phyloP scores from a whole-genome alignment of 2,797 vertebrate genomes.

The Varecia variegata region DNA sequence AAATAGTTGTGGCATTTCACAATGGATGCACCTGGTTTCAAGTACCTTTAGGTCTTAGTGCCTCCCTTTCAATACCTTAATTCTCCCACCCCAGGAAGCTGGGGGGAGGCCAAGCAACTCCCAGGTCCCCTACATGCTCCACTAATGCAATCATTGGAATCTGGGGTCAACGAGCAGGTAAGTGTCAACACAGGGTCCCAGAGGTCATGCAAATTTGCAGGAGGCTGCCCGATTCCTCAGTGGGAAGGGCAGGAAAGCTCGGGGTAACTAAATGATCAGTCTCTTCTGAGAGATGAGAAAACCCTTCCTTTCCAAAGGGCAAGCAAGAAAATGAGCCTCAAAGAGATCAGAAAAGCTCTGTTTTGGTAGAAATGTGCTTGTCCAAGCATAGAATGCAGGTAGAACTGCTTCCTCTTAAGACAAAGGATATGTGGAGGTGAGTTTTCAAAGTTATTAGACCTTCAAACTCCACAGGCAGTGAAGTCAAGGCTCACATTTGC shows the following conservation, averaged over 20 bases:
- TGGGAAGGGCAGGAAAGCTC: neutral
- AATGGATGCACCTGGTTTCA: neutral
- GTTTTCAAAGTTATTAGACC: neutral
- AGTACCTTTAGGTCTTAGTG: neutral
- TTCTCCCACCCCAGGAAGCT: neutral
- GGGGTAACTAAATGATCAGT: too few relatives aligned
- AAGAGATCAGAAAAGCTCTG: neutral
- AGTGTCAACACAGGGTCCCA: neutral
- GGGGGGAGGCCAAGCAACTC: accelerated
- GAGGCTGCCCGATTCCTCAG: neutral
- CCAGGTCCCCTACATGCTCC: neutral
- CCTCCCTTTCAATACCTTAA: neutral
- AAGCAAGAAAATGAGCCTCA: neutral
- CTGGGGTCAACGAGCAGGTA: neutral
- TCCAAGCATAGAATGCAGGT: neutral
- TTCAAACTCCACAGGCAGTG: neutral
- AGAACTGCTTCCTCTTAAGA: neutral
- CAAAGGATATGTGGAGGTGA: neutral
- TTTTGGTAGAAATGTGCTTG: neutral
- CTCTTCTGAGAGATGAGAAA: neutral
- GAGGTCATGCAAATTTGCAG: too few relatives aligned
- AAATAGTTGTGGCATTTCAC: neutral
- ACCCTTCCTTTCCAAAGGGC: neutral
- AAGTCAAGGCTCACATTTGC: neutral
- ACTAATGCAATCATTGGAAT: neutral